phyloP scores from a whole-genome alignment of 2,888 invertebrate species.

The Neoascia interrupta region DNA sequence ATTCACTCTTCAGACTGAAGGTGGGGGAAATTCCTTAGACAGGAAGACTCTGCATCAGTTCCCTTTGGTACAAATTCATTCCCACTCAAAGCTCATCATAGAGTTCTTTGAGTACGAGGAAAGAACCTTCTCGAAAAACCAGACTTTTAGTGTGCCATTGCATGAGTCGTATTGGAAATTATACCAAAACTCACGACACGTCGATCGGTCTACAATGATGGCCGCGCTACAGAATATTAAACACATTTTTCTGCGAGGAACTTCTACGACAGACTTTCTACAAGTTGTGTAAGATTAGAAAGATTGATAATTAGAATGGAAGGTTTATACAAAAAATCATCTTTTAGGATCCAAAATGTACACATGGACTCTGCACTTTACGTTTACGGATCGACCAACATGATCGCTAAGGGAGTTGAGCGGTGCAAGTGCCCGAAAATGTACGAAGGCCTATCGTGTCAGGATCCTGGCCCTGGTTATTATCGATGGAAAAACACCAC shows the following conservation, averaged over 20 bases:
- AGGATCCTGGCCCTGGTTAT: constrained; percentile 91
- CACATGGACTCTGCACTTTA: constrained; percentile 90
- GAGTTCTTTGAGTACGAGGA: constrained; percentile 84
- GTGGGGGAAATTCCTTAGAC: constrained; percentile 82
- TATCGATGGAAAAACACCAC: constrained; percentile 86
- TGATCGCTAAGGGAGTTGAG: constrained; percentile 90
- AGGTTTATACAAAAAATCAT: no score
- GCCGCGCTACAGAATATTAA: constrained; percentile 93
- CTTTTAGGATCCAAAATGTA: constrained; percentile 85
- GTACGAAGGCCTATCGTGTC: constrained; percentile 94
- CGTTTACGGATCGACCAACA: constrained; percentile 84
- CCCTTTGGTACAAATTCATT: constrained; percentile 92
- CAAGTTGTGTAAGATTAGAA: constrained; percentile 81
- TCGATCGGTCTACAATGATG: constrained; percentile 91
- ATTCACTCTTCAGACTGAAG: constrained; percentile 87
- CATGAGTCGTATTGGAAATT: constrained; percentile 89
- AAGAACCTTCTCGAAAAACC: constrained; percentile 80
- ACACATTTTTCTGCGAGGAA: constrained; percentile 88
- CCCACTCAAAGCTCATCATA: constrained; percentile 85
- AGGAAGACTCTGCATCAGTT: constrained; percentile 82
- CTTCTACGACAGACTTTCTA: constrained; percentile 83
- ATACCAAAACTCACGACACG: constrained; percentile 80
- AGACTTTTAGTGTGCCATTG: constrained; percentile 82
- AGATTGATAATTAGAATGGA: no score
- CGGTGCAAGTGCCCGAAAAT: constrained; percentile 90